These are phyloP conservation scores for Drosophila subpulchrella DNA, from an alignment of 1,140 invertebrate genomes.

Conservation along the genomic window DNA sequence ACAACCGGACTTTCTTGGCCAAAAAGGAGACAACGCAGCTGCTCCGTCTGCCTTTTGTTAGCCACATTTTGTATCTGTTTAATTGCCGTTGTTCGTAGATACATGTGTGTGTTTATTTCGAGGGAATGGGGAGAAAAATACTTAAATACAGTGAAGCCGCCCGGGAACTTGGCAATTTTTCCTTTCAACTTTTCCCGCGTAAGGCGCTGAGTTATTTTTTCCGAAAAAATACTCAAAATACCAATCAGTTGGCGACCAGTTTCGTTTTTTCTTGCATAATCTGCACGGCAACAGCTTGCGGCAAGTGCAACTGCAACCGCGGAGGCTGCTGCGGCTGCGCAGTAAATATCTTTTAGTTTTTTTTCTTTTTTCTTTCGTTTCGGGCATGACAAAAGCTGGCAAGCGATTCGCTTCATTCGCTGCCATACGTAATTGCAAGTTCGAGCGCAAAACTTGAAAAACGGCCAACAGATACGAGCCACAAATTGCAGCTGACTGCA, in stretches of 20 bases:
- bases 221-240: conserved; percentile 40
- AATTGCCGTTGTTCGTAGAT: conserved; percentile 45
- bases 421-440: conserved; percentile 70
- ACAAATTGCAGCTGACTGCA: conserved; percentile 76
- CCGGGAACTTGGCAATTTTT: conserved; percentile 61
- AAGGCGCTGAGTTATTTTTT: conserved; percentile 47
- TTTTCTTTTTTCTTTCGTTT: conserved; percentile 31
- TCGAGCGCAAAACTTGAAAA: conserved; percentile 73
- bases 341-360: conserved; percentile 61
- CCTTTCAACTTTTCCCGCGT: conserved; percentile 74
- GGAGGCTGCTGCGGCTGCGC: conserved; percentile 49
- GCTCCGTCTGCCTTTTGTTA: conserved; percentile 36
- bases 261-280: conserved; percentile 76
- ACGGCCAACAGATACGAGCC: conserved; percentile 37
- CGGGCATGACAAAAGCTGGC: conserved; percentile 63
- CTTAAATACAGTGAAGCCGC: conserved; percentile 29
- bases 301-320: conserved; percentile 41
- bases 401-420: conserved; percentile 70
- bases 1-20: conserved; percentile 38
- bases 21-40: conserved; percentile 63
- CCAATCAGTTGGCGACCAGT: conserved; percentile 55
- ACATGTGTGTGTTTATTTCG: conserved; percentile 63
- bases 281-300: conserved; percentile 23
- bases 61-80: conserved; percentile 54
- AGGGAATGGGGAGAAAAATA: conserved; percentile 1